Percentiles rank a stretch among this genome's conserved stretches.
These are phyloP conservation scores for Thecocarcelia acutangulata DNA, from an alignment of 2,888 invertebrate species.

Conservation along the genomic window DNA sequence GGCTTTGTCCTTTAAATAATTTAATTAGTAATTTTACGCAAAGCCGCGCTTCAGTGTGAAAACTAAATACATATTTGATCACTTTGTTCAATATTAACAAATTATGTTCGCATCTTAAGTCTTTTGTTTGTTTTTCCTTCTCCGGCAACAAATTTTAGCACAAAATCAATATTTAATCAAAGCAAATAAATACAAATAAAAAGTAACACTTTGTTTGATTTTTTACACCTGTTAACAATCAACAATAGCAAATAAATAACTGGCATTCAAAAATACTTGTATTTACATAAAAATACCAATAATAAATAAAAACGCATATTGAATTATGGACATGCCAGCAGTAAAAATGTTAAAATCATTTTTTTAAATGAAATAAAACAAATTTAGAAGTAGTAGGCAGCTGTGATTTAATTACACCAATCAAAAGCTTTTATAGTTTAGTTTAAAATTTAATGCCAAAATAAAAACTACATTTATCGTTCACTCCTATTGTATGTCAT, in stretches of 20 bases:
- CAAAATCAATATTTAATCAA: constrained; percentile 11
- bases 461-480: background rate
- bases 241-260: background rate
- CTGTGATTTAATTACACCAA: constrained; percentile 11
- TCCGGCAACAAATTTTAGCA: too few relatives aligned
- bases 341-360: background rate
- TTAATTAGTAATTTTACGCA: too few relatives aligned
- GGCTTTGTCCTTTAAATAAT: too few relatives aligned
- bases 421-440: constrained; percentile 1
- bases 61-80: too few relatives aligned
- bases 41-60: too few relatives aligned
- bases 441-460: background rate
- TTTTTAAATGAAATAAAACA: background rate
- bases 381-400: background rate
- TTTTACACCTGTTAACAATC: constrained; percentile 35
- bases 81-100: too few relatives aligned
- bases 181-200: constrained; percentile 1
- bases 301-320: background rate
- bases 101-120: constrained; percentile 17
- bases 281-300: constrained; percentile 23
- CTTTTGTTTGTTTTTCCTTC: constrained; percentile 9
- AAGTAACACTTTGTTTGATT: background rate
- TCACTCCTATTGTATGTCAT: constrained; percentile 20
- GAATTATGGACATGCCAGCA: constrained; percentile 12
- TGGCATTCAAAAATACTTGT: constrained; percentile 8